Conservation (phyloP, 2,888 invertebrate genomes). For the Thymelicus lineola region DNA sequence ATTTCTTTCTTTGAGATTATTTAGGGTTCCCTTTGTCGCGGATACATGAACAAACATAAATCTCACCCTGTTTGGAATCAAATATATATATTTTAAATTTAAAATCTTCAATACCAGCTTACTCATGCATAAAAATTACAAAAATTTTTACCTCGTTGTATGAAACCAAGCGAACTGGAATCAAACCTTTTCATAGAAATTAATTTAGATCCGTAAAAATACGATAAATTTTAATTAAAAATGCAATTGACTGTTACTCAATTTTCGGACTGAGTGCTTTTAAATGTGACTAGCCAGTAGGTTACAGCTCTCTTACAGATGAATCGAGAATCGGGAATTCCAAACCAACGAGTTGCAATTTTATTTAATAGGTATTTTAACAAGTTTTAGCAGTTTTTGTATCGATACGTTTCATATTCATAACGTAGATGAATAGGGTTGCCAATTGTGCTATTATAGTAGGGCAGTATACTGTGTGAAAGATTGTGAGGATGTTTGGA, state of each 20-base stretch:
- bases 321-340: neutral
- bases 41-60: too few relatives aligned
- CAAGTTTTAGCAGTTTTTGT: neutral
- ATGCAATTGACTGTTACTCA: neutral
- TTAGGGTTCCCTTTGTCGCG: too few relatives aligned
- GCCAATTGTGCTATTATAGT: too few relatives aligned
- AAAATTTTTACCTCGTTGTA: neutral
- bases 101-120: too few relatives aligned
- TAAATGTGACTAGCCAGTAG: neutral
- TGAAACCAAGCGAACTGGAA: neutral
- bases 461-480: too few relatives aligned
- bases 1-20: too few relatives aligned
- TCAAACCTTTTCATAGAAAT: neutral
- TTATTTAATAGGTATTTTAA: neutral
- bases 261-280: neutral
- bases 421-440: too few relatives aligned
- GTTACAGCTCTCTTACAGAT: neutral
- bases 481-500: too few relatives aligned
- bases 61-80: too few relatives aligned
- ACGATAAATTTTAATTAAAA: slow-evolving; percentile 10
- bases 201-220: neutral
- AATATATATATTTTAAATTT: too few relatives aligned
- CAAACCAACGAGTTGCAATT: neutral
- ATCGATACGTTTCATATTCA: too few relatives aligned
- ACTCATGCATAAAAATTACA: too few relatives aligned